A percentile compares a stretch with the other conserved stretches of the same genome.
Evolutionary conservation across 2,797 vertebrate genomes (phyloP).

Genomic region (Channallabes apus): DNA sequence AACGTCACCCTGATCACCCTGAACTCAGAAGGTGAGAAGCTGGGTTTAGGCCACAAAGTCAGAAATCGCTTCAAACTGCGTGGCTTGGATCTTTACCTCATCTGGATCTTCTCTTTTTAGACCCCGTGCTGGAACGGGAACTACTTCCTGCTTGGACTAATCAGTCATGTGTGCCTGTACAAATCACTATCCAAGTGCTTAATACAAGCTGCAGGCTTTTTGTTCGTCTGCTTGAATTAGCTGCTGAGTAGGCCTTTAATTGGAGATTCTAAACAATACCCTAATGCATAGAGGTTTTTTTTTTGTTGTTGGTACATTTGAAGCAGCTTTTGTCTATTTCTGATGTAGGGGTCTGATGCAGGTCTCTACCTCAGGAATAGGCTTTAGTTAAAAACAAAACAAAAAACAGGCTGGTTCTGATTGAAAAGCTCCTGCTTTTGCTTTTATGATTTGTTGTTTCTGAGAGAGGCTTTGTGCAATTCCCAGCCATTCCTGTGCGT

Average conservation of each 20-base stretch:
- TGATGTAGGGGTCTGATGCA: neutral
- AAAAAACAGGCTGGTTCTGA: slow-evolving; percentile 34
- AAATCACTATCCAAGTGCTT: neutral
- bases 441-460: slow-evolving; percentile 52
- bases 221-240: neutral
- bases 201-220: neutral
- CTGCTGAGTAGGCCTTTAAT: neutral
- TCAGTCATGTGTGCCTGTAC: neutral
- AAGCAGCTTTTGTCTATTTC: neutral
- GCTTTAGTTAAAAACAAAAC: slow-evolving; percentile 21
- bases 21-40: slow-evolving; percentile 89
- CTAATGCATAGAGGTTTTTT: neutral
- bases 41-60: neutral
- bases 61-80: neutral
- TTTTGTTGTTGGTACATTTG: neutral
- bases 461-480: slow-evolving; percentile 29
- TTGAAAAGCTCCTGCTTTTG: slow-evolving; percentile 48
- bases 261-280: neutral
- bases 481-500: slow-evolving; percentile 45
- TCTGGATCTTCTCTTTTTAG: neutral
- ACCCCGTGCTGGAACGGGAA: neutral
- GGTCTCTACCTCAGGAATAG: neutral
- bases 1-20: slow-evolving; percentile 97
- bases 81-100: neutral
- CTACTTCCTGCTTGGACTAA: neutral